phyloP scores from a whole-genome alignment of 2,113 vertebrate genomes.

The Plecotus auritus region DNA sequence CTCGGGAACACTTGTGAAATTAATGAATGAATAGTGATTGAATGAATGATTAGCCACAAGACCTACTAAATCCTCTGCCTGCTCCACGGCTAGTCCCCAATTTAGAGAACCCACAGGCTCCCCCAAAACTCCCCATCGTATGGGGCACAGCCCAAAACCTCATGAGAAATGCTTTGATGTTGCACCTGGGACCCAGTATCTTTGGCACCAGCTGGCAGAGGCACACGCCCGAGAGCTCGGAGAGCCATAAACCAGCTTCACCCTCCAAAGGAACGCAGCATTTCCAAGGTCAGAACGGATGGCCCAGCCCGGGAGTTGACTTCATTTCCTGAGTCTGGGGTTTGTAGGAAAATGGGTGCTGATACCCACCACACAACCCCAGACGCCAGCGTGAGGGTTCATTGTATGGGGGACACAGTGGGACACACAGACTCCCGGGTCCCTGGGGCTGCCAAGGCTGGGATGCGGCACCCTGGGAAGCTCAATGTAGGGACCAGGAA shows the following conservation, averaged over 20 bases:
- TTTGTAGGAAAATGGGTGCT: not conserved
- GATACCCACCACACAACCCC: accelerated
- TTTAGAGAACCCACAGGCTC: not conserved
- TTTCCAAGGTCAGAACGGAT: not conserved
- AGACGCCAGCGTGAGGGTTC: not conserved
- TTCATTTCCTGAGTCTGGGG: not conserved
- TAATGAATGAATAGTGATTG: not conserved
- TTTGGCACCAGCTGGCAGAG: not conserved
- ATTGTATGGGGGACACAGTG: not conserved
- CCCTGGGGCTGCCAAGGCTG: not conserved
- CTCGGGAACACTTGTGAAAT: not conserved
- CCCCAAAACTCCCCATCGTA: not conserved
- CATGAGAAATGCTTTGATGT: not conserved
- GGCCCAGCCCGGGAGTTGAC: not conserved
- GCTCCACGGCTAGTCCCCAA: no score
- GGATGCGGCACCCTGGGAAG: not conserved
- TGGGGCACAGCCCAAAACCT: not conserved
- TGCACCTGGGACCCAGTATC: not conserved
- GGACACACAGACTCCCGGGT: not conserved
- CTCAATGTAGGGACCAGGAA: not conserved
- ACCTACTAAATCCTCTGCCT: not conserved
- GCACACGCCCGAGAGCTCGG: not conserved
- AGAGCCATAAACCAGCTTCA: not conserved
- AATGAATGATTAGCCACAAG: not conserved
- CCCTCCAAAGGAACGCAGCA: accelerated